Evolutionary conservation across 2,113 vertebrate genomes (phyloP).

Genomic region (Talpa occidentalis): DNA sequence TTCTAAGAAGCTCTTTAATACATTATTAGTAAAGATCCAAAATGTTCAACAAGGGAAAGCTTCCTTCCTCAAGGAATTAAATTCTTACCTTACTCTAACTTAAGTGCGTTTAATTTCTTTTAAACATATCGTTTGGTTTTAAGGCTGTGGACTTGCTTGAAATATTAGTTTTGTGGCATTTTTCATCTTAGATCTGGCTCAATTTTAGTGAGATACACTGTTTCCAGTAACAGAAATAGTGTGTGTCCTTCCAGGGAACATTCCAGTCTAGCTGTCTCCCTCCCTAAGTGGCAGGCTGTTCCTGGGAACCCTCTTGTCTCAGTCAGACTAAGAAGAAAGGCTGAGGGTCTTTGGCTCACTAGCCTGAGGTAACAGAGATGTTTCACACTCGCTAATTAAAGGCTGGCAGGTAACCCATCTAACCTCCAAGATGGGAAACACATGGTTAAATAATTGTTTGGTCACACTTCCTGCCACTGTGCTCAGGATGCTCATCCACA

Average conservation of each 20-base stretch:
- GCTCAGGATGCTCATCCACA: not conserved
- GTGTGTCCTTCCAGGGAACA: not conserved
- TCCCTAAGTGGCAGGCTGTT: not conserved
- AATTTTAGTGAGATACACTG: not conserved
- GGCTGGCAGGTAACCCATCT: constrained; percentile 67
- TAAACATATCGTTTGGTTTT: not conserved
- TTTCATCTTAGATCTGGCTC: not conserved
- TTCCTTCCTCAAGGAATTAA: not conserved
- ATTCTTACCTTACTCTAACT: not conserved
- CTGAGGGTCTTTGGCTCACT: constrained; percentile 19
- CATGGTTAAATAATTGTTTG: constrained; percentile 61
- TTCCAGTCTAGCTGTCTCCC: not conserved
- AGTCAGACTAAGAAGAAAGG: constrained; percentile 28
- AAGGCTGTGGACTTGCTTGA: not conserved
- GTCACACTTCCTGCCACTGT: constrained; percentile 61
- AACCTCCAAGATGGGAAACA: constrained; percentile 68
- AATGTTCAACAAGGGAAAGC: not conserved
- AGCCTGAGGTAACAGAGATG: constrained; percentile 60
- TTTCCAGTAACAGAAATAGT: not conserved
- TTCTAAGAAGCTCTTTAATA: not conserved
- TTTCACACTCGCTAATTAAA: constrained; percentile 55
- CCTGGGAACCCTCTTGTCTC: not conserved
- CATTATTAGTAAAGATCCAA: not conserved
- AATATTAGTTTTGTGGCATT: not conserved
- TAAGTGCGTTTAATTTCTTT: not conserved